These are phyloP conservation scores for Margaritifera margaritifera DNA, from an alignment of 2,888 invertebrate genomes.

Conservation along the genomic window DNA sequence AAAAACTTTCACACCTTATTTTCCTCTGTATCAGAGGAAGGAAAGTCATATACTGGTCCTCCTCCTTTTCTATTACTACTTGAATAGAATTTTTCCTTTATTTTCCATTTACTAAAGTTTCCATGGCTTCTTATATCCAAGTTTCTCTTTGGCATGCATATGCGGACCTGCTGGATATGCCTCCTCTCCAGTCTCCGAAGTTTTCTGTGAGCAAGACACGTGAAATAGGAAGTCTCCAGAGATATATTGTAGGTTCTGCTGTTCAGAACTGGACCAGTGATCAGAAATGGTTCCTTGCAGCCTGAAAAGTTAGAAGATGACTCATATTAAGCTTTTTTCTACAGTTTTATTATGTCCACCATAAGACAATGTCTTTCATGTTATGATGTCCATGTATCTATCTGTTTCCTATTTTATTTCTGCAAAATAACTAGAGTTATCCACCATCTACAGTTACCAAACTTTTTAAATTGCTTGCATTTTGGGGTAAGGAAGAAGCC, in stretches of 20 bases:
- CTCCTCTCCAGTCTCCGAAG: constrained; percentile 54
- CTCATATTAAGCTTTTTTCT: too few relatives aligned
- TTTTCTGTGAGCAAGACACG: constrained; percentile 53
- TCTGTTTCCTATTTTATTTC: too few relatives aligned
- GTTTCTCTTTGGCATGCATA: constrained; percentile 6
- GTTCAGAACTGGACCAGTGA: constrained; percentile 40
- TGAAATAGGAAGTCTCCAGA: constrained; percentile 55
- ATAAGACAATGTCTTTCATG: too few relatives aligned
- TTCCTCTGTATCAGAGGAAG: constrained; percentile 9
- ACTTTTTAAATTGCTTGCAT: too few relatives aligned
- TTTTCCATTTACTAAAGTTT: constrained; percentile 2
- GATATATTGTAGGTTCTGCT: constrained; percentile 62
- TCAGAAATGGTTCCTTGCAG: constrained; percentile 32
- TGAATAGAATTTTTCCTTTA: neutral
- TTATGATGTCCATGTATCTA: too few relatives aligned
- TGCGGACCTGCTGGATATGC: constrained; percentile 32
- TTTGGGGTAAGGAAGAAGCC: too few relatives aligned
- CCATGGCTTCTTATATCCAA: neutral
- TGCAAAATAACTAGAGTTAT: too few relatives aligned
- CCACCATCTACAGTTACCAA: too few relatives aligned
- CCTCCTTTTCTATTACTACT: neutral
- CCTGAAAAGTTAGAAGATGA: constrained; percentile 33
- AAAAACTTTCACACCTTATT: neutral
- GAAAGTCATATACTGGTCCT: constrained; percentile 18
- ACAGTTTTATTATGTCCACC: too few relatives aligned